Conservation (phyloP, 2,797 vertebrate genomes). For the Mico argentatus region DNA sequence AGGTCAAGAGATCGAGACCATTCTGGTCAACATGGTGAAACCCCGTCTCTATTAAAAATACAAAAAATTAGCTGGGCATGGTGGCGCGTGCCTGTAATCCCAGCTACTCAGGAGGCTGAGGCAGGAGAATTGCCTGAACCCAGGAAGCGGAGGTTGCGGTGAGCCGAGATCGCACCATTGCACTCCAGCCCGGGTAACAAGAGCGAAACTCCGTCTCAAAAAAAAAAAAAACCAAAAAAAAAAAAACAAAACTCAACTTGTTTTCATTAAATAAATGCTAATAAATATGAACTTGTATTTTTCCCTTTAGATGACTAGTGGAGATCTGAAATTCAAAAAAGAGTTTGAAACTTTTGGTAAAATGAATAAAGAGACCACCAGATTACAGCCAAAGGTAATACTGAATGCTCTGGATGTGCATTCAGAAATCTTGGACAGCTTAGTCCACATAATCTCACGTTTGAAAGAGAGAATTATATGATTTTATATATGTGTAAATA, state of each 20-base stretch:
- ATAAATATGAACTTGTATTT: background rate
- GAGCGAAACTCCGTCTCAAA: no score
- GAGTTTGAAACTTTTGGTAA: background rate
- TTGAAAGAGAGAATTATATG: background rate
- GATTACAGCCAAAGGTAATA: background rate
- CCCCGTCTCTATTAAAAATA: no score
- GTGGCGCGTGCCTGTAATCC: no score
- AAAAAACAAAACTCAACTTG: background rate
- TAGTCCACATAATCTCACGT: background rate
- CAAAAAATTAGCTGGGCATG: no score
- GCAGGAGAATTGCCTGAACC: no score
- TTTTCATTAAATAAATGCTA: background rate
- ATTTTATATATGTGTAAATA: background rate
- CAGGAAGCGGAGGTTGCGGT: no score
- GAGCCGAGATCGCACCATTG: no score
- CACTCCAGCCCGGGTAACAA: no score
- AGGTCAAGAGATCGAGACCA: no score
- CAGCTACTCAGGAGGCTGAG: no score
- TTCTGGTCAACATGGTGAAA: no score
- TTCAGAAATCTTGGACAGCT: background rate
- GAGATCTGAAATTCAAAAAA: background rate
- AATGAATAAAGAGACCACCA: background rate
- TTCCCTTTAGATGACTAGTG: background rate
- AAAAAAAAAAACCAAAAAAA: no score
- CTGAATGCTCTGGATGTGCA: background rate